Conservation (phyloP, 1,140 invertebrate genomes). For the Lucilia sericata region DNA sequence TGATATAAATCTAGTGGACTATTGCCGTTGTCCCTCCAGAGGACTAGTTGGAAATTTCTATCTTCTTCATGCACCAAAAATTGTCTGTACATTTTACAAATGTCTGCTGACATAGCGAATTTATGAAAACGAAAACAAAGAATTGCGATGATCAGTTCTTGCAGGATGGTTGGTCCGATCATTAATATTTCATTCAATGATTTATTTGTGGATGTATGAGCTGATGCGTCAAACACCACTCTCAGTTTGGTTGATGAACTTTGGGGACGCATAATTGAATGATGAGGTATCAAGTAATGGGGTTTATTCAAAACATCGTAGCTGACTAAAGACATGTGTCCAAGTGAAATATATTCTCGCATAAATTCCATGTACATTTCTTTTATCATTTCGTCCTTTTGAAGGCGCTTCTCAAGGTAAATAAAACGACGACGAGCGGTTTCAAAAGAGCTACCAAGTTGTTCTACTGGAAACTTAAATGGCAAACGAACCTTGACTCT, state of each 20-base stretch:
- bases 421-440: conserved; percentile 1
- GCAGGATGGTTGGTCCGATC: conserved; percentile 60
- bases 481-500: not conserved
- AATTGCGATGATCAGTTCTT: conserved; percentile 49
- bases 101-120: conserved; percentile 51
- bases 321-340: not conserved
- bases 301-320: not conserved
- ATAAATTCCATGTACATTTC: conserved; percentile 36
- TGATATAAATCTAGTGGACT: not conserved
- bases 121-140: conserved; percentile 55
- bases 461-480: conserved; percentile 5
- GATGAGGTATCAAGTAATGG: conserved; percentile 28
- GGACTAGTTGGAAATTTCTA: not conserved
- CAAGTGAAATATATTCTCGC: conserved; percentile 1
- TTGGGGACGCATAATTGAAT: not conserved
- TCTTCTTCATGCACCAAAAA: not conserved
- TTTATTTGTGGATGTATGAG: conserved; percentile 48
- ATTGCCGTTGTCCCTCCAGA: not conserved
- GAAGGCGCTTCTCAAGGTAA: not conserved
- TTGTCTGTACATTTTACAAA: not conserved
- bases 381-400: not conserved
- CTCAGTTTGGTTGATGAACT: conserved; percentile 48
- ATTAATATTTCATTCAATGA: conserved; percentile 61
- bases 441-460: not conserved
- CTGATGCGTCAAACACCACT: conserved; percentile 58